Evolutionary conservation across 2,888 invertebrate genomes (phyloP), one percentile per base, ranked within the genome.

Genomic region (Geotrupes spiniger): DNA sequence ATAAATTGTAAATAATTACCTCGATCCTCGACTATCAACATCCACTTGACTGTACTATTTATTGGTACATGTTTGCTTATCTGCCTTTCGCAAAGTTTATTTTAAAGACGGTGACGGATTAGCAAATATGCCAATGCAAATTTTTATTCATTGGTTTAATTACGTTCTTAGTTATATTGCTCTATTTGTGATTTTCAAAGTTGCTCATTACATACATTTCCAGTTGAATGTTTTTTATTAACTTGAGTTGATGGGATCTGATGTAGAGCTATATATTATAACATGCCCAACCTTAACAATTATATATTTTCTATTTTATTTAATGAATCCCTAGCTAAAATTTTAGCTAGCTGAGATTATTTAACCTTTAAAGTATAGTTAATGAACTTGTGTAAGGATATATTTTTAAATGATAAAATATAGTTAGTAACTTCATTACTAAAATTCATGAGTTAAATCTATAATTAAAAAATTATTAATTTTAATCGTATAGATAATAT

Each of bases 221-320:
- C n/a, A n/a, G n/a, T n/a, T n/a, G n/a, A n/a, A n/a, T n/a, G n/a
- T n/a, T 71, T 84, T 55, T 58, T 86, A 68, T 68, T 87, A 76
- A 87, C 85, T 5, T 87, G 85, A 82, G 81, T 85, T 72, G 86
- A 86, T 55, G 81, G 78, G 80, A 42, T 82, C 83, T 2, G 83
- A 86, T 2, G 85, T 87, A 80, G 66, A 72, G 1, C 86, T 85
- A 11, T 87, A 77, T 71, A 75, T 83, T 65, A 51, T 78, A 39
- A 74, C 75, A 47, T 79, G 84, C 11, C 82, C 84, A 82, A 62
- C 81, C 51, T 62, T 82, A 69, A 82, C 83, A 15, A 33, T 80
- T 42, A 36, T 78, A 36, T 83, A 84, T 59, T 83, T 83, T 64
- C 64, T 69, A 36, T 81, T 78, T 64, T 83, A 75, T 70, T 63